Base-by-base conservation (phyloP, 2,797 vertebrate species). In the Muscicapa comitata region DNA sequence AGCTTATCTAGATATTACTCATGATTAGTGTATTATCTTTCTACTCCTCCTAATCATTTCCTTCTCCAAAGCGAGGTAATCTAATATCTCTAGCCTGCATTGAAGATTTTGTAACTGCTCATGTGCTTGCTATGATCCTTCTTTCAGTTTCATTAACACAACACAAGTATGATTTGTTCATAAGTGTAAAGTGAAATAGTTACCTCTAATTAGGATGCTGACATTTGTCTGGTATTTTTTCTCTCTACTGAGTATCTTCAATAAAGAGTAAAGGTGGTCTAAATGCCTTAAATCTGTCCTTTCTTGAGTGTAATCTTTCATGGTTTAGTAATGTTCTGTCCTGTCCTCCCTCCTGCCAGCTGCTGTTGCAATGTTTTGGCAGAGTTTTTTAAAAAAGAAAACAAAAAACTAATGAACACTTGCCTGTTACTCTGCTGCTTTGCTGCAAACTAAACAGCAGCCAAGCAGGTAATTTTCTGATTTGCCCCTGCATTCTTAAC, bases 1-100 rank as follows among this genome's bases (percentile, higher is more conserved):
- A 9, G 17, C 43, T 88, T 86, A 85, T 72, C 78, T 93, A 93
- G 94, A 78, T 90, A 35, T 88, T 93, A 68, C 40, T 90, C 80
- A 84, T 84, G 66, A 88, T 95, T 80, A 66, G 24, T 86, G 24
- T 55, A 31, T 72, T 91, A 63, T 51, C 80, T 88, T 82, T 80
- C 78, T 88, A 6, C 63, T 91, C 50, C 17, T 95, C 65, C 16
- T 92, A 74, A 61, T 80, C 12, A 55, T 91, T 92, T 90, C 79
- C 53, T 80, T 77, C 88, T 87, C 68, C 54, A 68, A 80, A 63
- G 37, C 3, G 4, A 75, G 74, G 55, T 82, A 17, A 53, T 75
- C 66, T 78, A 11, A 74, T 78, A 67, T 45, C 57, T 85, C 45
- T 47, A 37, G 7, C 42, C 16, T 54, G 9, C 43, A 21, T 3